A percentile compares a stretch with the other conserved stretches of the same genome.
Conservation (phyloP, 2,888 invertebrate genomes). For the Ochropacha duplaris region DNA sequence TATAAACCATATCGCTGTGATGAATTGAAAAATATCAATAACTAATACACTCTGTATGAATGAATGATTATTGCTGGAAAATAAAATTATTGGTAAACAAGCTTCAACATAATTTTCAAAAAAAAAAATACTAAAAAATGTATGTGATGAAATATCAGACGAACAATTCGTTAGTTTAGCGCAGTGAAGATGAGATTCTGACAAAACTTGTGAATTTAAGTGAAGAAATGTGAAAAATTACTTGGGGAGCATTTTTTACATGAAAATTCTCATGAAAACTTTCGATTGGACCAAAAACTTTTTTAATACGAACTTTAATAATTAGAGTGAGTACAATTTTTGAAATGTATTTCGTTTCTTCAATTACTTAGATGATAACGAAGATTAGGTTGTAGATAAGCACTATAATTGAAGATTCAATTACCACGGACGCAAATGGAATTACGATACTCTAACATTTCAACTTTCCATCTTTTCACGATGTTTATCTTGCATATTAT, state of each 20-base stretch:
- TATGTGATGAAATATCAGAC: conserved; percentile 11
- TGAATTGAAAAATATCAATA: no score
- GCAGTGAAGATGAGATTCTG: not conserved
- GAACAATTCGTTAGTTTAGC: not conserved
- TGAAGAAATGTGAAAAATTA: conserved; percentile 25
- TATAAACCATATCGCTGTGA: no score
- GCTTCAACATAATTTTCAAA: not conserved
- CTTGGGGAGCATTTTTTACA: conserved; percentile 31
- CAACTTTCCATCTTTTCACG: no score
- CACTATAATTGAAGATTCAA: no score
- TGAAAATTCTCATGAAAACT: conserved; percentile 39
- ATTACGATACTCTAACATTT: no score
- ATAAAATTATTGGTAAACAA: not conserved
- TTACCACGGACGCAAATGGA: no score
- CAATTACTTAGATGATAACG: no score
- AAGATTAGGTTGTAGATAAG: no score
- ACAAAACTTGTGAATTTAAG: conserved; percentile 15
- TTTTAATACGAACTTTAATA: conserved; percentile 50
- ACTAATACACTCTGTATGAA: no score
- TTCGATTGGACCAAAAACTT: conserved; percentile 42
- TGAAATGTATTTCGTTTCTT: conserved; percentile 10
- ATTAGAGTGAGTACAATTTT: conserved; percentile 24
- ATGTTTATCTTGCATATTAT: no score
- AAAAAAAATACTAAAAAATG: conserved; percentile 19
- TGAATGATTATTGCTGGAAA: no score